These are phyloP conservation scores for Gordius sp. DNA, from an alignment of 2,888 invertebrate genomes.

Conservation along the genomic window DNA sequence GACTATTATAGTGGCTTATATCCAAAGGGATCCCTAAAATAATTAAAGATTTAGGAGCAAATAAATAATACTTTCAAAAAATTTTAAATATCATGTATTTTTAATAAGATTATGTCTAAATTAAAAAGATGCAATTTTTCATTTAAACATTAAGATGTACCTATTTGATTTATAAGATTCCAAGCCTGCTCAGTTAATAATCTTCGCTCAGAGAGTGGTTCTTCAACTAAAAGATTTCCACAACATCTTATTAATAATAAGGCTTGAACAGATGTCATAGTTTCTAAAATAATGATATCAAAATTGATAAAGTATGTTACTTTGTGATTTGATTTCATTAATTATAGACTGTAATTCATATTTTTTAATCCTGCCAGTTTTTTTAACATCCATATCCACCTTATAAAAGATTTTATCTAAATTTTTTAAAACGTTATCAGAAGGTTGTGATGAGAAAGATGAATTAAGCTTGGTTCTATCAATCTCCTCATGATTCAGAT, in stretches of 20 bases:
- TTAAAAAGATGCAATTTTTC: no score
- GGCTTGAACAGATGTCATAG: background rate
- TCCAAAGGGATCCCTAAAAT: background rate
- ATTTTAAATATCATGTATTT: no score
- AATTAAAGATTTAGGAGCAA: no score
- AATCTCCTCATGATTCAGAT: background rate
- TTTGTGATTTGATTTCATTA: background rate
- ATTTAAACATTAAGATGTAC: no score
- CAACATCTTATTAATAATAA: conserved; percentile 9
- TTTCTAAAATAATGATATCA: conserved; percentile 8
- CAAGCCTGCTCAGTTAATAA: no score
- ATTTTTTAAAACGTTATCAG: background rate
- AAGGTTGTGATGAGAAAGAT: no score
- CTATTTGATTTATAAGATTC: no score
- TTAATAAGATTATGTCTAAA: no score
- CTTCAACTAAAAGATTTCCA: conserved; percentile 9
- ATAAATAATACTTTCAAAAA: no score
- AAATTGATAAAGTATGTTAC: background rate
- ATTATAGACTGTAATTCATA: background rate
- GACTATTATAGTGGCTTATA: conserved; percentile 8
- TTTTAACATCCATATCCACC: conserved; percentile 9
- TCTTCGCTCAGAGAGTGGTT: background rate
- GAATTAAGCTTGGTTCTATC: no score
- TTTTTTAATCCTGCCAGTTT: background rate
- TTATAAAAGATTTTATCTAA: conserved; percentile 4